These are phyloP conservation scores for Acleris sparsana DNA, from an alignment of 2,888 invertebrate genomes.

Conservation along the genomic window DNA sequence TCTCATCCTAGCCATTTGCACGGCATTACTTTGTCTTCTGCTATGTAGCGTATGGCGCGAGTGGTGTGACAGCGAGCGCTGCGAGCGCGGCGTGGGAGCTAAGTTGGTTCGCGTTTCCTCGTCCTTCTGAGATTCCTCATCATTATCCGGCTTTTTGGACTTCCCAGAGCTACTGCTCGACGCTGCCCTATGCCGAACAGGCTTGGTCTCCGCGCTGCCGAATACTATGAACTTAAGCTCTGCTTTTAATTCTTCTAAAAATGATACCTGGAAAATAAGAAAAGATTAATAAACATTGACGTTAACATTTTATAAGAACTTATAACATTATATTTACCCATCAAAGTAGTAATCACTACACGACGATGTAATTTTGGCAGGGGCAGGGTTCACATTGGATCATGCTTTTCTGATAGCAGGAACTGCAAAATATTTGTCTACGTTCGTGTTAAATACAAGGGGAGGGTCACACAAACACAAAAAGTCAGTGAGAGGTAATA, in stretches of 20 bases:
- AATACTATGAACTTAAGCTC: conserved; percentile 89
- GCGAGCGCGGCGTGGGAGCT: conserved; percentile 64
- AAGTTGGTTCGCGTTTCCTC: conserved; percentile 46
- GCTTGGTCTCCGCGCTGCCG: conserved; percentile 88
- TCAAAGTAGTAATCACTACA: not conserved
- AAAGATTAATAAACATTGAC: not conserved
- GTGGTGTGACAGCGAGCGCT: conserved; percentile 67
- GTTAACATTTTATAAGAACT: not conserved
- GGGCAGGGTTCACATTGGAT: conserved; percentile 51
- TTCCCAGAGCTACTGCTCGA: conserved; percentile 62
- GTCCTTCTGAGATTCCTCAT: conserved; percentile 49
- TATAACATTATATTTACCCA: conserved; percentile 9
- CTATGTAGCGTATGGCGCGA: conserved; percentile 71
- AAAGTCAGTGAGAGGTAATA: too few relatives aligned
- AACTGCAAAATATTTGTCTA: too few relatives aligned
- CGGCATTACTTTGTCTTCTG: conserved; percentile 71
- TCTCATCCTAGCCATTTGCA: conserved; percentile 70
- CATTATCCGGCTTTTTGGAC: conserved; percentile 56
- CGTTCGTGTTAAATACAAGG: too few relatives aligned
- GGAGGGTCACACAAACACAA: too few relatives aligned
- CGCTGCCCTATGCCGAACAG: conserved; percentile 81
- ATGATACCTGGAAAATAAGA: conserved; percentile 81
- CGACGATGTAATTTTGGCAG: conserved; percentile 26
- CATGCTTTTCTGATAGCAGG: conserved; percentile 57
- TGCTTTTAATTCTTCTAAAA: conserved; percentile 86